Percentiles rank a stretch among this genome's conserved stretches.
Evolutionary conservation across 2,113 vertebrate species (phyloP).

Genomic region (Cyprinodon variegatus): DNA sequence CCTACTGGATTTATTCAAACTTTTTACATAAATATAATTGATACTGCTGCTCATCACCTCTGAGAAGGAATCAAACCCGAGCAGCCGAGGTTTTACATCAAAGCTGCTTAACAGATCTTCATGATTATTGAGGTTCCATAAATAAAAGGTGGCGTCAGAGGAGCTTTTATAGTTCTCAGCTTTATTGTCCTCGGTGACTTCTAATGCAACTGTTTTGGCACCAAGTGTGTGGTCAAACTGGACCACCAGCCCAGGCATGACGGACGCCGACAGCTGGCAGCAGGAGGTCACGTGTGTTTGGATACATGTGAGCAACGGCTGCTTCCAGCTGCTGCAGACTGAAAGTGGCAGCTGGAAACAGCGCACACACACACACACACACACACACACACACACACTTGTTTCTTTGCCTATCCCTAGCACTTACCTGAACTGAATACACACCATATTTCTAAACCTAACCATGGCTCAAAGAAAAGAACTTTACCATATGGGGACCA

Average conservation of each 20-base stretch:
- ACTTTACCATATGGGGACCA: too few relatives aligned
- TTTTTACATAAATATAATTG: too few relatives aligned
- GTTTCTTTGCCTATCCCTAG: too few relatives aligned
- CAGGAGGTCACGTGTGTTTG: conserved; percentile 30
- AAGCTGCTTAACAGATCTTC: not conserved
- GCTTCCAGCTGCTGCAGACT: conserved; percentile 37
- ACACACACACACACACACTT: conserved; percentile 22
- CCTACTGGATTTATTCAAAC: too few relatives aligned
- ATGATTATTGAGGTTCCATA: not conserved
- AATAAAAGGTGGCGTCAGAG: not conserved
- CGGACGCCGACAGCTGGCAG: conserved; percentile 61
- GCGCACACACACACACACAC: conserved; percentile 7
- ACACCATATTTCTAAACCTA: too few relatives aligned
- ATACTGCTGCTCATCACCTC: too few relatives aligned
- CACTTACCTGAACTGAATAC: too few relatives aligned
- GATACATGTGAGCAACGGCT: conserved; percentile 34
- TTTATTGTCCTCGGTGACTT: not conserved
- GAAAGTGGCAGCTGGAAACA: conserved; percentile 55
- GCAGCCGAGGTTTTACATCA: not conserved
- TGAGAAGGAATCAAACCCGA: too few relatives aligned
- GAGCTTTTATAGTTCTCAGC: not conserved
- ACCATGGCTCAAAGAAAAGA: too few relatives aligned
- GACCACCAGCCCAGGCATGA: conserved; percentile 60
- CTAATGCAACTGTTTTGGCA: too few relatives aligned
- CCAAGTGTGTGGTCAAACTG: conserved; percentile 2